Percentiles rank a stretch among this genome's conserved stretches.
These are phyloP conservation scores for Caenorhabditis sulstoni DNA, from an alignment of 2,888 invertebrate species.

Conservation along the genomic window DNA sequence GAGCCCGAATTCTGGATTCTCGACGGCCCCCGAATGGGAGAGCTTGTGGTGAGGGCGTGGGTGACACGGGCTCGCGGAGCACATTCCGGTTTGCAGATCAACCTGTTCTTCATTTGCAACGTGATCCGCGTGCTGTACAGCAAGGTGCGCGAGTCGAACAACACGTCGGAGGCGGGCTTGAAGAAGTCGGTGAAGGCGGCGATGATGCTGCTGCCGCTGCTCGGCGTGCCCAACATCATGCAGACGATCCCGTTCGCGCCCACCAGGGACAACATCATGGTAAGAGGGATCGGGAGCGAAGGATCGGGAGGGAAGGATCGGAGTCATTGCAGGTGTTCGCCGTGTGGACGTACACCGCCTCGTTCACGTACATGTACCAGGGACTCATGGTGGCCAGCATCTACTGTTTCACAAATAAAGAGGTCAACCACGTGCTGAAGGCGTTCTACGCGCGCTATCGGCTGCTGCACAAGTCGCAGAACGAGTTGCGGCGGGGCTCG, in stretches of 20 bases:
- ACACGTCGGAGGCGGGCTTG: slow-evolving; percentile 82
- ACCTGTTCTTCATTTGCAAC: slow-evolving; percentile 82
- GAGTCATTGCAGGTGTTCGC: slow-evolving; percentile 81
- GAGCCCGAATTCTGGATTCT: slow-evolving; percentile 86
- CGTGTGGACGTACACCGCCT: slow-evolving; percentile 81
- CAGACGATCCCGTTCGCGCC: slow-evolving; percentile 81
- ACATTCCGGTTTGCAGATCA: slow-evolving; percentile 82
- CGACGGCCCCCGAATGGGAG: slow-evolving; percentile 89
- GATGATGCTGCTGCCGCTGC: slow-evolving; percentile 82
- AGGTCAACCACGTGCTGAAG: slow-evolving; percentile 79
- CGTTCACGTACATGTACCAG: slow-evolving; percentile 82
- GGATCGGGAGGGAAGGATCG: too few relatives aligned
- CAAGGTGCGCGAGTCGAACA: slow-evolving; percentile 82
- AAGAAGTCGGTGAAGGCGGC: slow-evolving; percentile 83
- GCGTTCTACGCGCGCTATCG: slow-evolving; percentile 76
- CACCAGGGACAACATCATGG: slow-evolving; percentile 80
- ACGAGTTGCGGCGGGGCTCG: slow-evolving; percentile 78
- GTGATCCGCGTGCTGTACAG: slow-evolving; percentile 83
- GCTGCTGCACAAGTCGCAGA: slow-evolving; percentile 75
- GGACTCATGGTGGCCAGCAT: slow-evolving; percentile 83
- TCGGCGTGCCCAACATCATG: slow-evolving; percentile 83
- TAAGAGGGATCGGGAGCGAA: too few relatives aligned
- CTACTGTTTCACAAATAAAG: slow-evolving; percentile 83
- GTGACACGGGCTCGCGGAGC: background rate
- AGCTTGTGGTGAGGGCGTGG: slow-evolving; percentile 86